A percentile compares a stretch with the other conserved stretches of the same genome.
phyloP scores from a whole-genome alignment of 2,797 vertebrate species.

The Myoxocephalus aenaeus region DNA sequence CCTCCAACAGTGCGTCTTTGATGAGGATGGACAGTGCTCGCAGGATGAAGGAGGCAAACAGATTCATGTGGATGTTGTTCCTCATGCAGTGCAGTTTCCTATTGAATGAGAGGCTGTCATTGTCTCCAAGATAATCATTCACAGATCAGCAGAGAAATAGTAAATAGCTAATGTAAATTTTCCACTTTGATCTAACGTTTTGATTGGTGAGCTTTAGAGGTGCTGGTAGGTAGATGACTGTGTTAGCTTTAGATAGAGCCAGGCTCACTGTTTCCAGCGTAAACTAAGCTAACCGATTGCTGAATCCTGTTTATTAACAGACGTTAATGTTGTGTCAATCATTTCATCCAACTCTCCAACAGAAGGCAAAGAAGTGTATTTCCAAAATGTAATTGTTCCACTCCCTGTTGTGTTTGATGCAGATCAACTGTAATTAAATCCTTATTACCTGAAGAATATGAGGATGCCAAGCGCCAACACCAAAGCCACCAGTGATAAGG shows the following conservation, averaged over 20 bases:
- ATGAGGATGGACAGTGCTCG: slow-evolving; percentile 89
- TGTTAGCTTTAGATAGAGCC: too few relatives aligned
- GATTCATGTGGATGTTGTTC: slow-evolving; percentile 95
- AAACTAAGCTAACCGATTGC: too few relatives aligned
- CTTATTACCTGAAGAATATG: slow-evolving; percentile 88
- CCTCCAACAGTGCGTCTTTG: slow-evolving; percentile 88
- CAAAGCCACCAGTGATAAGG: slow-evolving; percentile 88
- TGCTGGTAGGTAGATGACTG: too few relatives aligned
- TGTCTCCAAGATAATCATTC: background rate
- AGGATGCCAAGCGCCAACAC: slow-evolving; percentile 88
- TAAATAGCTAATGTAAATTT: too few relatives aligned
- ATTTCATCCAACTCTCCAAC: background rate
- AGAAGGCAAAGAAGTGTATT: background rate
- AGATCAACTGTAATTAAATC: background rate
- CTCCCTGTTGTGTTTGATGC: background rate
- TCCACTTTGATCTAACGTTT: too few relatives aligned
- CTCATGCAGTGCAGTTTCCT: slow-evolving; percentile 92
- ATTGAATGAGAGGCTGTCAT: slow-evolving; percentile 7
- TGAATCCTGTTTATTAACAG: background rate
- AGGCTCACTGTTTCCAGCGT: too few relatives aligned
- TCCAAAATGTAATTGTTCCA: background rate
- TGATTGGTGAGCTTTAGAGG: too few relatives aligned
- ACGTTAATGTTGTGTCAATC: background rate
- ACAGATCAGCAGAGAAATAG: background rate
- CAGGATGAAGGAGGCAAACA: slow-evolving; percentile 92